Conservation (phyloP, 2,113 vertebrate genomes). For the Lampris incognitus region DNA sequence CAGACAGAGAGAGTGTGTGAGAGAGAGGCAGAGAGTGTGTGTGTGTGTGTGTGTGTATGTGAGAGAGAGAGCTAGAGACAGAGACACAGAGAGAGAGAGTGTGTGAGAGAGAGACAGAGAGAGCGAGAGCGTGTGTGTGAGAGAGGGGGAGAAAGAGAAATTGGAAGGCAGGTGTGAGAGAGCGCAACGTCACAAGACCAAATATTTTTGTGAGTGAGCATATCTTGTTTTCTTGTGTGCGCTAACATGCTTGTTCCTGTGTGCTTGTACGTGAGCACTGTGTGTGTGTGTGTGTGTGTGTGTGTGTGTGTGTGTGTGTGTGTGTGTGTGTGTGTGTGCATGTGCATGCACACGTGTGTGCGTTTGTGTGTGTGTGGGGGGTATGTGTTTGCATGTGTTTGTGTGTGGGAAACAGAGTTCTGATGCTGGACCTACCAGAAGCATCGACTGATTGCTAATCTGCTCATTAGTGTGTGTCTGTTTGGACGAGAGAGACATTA, state of each 20-base stretch:
- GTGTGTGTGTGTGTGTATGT: conserved; percentile 2
- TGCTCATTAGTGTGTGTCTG: conserved; percentile 35
- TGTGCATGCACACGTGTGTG: conserved; percentile 11
- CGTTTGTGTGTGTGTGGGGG: not conserved
- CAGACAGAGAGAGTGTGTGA: not conserved
- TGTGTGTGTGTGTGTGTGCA: conserved; percentile 8
- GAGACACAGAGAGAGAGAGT: no score
- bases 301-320: conserved; percentile 12
- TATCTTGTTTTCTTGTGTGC: not conserved
- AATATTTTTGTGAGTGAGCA: no score
- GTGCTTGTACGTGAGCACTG: not conserved
- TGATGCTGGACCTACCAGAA: not conserved
- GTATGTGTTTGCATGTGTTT: conserved; percentile 5
- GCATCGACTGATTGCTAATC: conserved; percentile 32
- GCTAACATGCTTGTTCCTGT: not conserved
- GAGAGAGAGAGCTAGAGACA: no score
- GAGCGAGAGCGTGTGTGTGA: no score
- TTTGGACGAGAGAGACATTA: conserved; percentile 32
- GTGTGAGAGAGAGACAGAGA: no score
- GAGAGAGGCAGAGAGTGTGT: conserved; percentile 3
- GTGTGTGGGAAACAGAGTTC: conserved; percentile 1
- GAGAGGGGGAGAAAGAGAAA: no score
- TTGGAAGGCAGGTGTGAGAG: no score
- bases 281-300: not conserved
- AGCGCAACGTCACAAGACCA: no score